Evolutionary conservation across 1,140 invertebrate genomes (phyloP).

Genomic region (Drosophila funebris): DNA sequence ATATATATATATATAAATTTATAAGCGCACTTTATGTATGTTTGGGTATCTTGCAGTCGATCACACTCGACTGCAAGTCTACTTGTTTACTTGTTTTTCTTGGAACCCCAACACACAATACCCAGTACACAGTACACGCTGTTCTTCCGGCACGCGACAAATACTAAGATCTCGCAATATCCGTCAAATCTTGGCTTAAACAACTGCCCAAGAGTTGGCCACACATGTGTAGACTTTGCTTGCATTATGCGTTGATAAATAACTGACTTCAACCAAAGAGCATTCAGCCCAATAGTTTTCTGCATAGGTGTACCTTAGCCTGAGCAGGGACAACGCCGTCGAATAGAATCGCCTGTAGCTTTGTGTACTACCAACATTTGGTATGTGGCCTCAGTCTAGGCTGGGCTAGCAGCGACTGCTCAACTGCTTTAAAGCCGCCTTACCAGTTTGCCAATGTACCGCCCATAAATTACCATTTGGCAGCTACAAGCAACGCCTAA

Average conservation of each 20-base stretch:
- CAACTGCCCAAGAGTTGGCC: too few relatives aligned
- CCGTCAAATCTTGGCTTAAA: too few relatives aligned
- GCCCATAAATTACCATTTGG: conserved; percentile 80
- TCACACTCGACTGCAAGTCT: too few relatives aligned
- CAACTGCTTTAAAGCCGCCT: conserved; percentile 72
- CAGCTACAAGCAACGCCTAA: conserved; percentile 57
- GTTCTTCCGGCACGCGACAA: neutral
- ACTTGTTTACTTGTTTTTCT: neutral
- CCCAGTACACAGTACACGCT: neutral
- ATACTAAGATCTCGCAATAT: neutral
- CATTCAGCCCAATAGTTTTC: neutral
- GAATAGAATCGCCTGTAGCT: neutral
- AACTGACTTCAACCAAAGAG: conserved; percentile 3
- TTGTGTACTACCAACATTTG: neutral
- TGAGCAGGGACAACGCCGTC: neutral
- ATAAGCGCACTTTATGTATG: too few relatives aligned
- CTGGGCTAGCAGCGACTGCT: conserved; percentile 32
- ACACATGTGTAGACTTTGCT: too few relatives aligned
- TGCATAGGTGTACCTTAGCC: conserved; percentile 1
- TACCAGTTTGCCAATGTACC: conserved; percentile 64
- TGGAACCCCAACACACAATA: too few relatives aligned
- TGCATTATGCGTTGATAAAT: neutral
- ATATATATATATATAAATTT: too few relatives aligned
- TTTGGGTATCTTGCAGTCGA: neutral
- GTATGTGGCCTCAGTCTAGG: conserved; percentile 7